Evolutionary conservation across 1,140 invertebrate genomes (phyloP).

Genomic region (Riptortus pedestris): DNA sequence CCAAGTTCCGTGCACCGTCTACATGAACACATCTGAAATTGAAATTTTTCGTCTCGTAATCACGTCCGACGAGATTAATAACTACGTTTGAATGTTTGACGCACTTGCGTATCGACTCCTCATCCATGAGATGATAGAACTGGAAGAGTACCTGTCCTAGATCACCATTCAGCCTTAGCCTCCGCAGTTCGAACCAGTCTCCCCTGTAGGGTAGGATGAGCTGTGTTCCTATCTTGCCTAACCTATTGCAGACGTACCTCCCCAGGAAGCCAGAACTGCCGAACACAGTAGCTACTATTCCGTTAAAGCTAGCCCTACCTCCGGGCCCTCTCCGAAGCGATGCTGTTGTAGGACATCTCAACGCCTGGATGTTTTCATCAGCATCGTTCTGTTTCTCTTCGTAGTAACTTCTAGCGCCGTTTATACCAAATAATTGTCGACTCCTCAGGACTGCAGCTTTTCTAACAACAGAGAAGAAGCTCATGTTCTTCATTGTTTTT

Average conservation of each 20-base stretch:
- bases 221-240: slow-evolving; percentile 82
- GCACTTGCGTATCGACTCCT: slow-evolving; percentile 71
- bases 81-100: slow-evolving; percentile 96
- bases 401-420: too few relatives aligned
- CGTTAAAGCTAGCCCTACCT: slow-evolving; percentile 91
- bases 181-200: slow-evolving; percentile 64
- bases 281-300: slow-evolving; percentile 91
- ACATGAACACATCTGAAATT: slow-evolving; percentile 70
- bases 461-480: too few relatives aligned
- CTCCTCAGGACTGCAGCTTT: too few relatives aligned
- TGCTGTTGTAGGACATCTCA: too few relatives aligned
- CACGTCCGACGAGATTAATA: slow-evolving; percentile 85
- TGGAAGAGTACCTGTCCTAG: slow-evolving; percentile 90
- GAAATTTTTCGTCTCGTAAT: slow-evolving; percentile 87
- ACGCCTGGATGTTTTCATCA: too few relatives aligned
- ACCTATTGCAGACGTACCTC: slow-evolving; percentile 66
- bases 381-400: too few relatives aligned
- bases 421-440: too few relatives aligned
- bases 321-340: slow-evolving; percentile 78
- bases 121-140: slow-evolving; percentile 75
- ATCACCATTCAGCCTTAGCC: slow-evolving; percentile 79
- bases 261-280: slow-evolving; percentile 84
- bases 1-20: slow-evolving; percentile 58
- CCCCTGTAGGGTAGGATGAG: slow-evolving; percentile 85
- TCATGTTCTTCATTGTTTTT: too few relatives aligned